A percentile compares a stretch with the other conserved stretches of the same genome.
phyloP scores from a whole-genome alignment of 2,888 invertebrate genomes.

The Acleris laterana region DNA sequence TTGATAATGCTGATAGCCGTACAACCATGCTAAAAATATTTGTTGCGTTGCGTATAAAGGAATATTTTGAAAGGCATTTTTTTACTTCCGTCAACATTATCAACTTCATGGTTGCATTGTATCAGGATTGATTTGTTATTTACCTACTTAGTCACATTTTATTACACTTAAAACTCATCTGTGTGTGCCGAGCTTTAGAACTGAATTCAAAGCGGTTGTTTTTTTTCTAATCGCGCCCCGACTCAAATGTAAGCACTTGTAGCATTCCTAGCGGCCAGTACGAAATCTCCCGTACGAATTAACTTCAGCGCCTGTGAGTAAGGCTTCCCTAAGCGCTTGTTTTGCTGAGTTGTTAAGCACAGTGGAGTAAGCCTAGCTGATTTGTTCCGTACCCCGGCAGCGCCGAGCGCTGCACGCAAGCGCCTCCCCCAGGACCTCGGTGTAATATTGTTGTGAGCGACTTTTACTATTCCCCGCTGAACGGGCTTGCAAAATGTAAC shows the following conservation, averaged over 20 bases:
- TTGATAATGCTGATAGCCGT: too few species aligned
- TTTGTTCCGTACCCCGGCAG: conserved; percentile 9
- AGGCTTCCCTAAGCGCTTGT: conserved; percentile 17
- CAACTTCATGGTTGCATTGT: too few species aligned
- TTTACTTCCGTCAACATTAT: too few species aligned
- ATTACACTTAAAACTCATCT: too few species aligned
- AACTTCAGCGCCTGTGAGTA: conserved; percentile 7
- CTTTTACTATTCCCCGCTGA: conserved; percentile 19
- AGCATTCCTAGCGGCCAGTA: conserved; percentile 13
- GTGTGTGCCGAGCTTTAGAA: too few species aligned
- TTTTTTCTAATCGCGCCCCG: not conserved
- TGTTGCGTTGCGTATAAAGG: too few species aligned
- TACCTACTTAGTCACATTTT: too few species aligned
- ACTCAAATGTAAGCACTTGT: conserved; percentile 1
- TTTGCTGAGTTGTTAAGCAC: conserved; percentile 17
- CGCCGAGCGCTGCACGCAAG: conserved; percentile 13
- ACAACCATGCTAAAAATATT: too few species aligned
- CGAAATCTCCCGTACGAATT: not conserved
- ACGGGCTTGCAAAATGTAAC: conserved; percentile 10
- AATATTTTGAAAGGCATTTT: too few species aligned
- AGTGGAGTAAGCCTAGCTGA: conserved; percentile 7
- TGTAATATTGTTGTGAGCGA: conserved; percentile 20
- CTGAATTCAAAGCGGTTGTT: too few species aligned
- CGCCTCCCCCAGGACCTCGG: conserved; percentile 6
- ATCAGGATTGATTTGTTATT: too few species aligned